A percentile compares a stretch with the other conserved stretches of the same genome.
phyloP scores from a whole-genome alignment of 2,888 invertebrate genomes.

The Oconnorella tubifera region DNA sequence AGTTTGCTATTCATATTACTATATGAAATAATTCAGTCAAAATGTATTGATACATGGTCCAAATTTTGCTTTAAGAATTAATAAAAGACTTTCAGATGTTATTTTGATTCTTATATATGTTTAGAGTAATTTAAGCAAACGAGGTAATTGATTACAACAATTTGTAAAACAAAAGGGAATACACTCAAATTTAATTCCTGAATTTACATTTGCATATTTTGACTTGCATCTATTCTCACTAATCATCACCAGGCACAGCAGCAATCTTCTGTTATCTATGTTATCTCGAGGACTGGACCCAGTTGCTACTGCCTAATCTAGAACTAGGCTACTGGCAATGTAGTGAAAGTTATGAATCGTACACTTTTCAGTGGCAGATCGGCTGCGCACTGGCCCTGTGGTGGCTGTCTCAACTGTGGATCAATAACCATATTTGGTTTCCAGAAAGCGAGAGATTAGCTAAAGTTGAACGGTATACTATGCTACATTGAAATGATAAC shows the following conservation, averaged over 20 bases:
- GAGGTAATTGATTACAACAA: no score
- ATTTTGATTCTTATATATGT: no score
- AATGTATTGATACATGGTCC: no score
- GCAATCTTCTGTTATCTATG: constrained; percentile 41
- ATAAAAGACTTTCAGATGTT: no score
- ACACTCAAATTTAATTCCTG: no score
- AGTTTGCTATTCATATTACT: no score
- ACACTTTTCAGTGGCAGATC: constrained; percentile 35
- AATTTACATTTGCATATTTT: no score
- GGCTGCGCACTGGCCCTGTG: constrained; percentile 35
- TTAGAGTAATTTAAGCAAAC: no score
- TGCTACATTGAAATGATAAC: no score
- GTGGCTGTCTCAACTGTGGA: constrained; percentile 38
- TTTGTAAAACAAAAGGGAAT: no score
- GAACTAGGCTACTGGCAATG: constrained; percentile 36
- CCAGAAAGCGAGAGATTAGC: constrained; percentile 34
- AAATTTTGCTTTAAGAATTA: no score
- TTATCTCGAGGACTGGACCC: constrained; percentile 28
- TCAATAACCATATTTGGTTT: constrained; percentile 36
- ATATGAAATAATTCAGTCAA: no score
- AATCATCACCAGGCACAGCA: constrained; percentile 45
- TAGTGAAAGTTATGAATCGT: constrained; percentile 25
- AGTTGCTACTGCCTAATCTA: constrained; percentile 26
- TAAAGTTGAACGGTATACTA: constrained; percentile 32
- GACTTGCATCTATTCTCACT: neutral